Conservation (phyloP, 2,888 invertebrate species). For the Calliphora vomitoria region DNA sequence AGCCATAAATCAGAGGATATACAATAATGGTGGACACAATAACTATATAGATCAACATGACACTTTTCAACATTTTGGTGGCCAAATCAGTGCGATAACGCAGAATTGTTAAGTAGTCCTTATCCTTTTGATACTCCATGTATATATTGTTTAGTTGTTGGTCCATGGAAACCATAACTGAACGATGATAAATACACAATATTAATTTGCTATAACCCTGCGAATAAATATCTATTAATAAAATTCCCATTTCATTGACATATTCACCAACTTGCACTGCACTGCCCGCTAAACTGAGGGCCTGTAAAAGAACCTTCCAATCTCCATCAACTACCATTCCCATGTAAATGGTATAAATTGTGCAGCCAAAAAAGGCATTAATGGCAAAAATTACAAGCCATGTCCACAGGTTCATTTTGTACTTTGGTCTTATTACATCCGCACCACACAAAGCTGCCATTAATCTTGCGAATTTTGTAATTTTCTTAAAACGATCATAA, state of each 20-base stretch:
- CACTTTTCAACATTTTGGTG: slow-evolving; percentile 68
- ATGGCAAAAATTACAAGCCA: slow-evolving; percentile 70
- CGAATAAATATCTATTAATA: neutral
- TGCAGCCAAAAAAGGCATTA: slow-evolving; percentile 72
- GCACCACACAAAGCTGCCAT: slow-evolving; percentile 73
- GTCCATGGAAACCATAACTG: slow-evolving; percentile 61
- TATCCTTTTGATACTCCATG: slow-evolving; percentile 73
- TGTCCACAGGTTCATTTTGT: slow-evolving; percentile 74
- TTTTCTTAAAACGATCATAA: slow-evolving; percentile 25
- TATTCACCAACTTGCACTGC: slow-evolving; percentile 72
- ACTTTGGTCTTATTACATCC: slow-evolving; percentile 73
- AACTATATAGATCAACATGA: slow-evolving; percentile 64
- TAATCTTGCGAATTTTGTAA: neutral
- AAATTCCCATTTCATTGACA: neutral
- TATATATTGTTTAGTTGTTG: slow-evolving; percentile 75
- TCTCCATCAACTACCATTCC: slow-evolving; percentile 75
- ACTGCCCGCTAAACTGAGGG: slow-evolving; percentile 74
- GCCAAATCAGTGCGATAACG: slow-evolving; percentile 64
- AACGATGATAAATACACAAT: neutral
- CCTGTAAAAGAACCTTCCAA: slow-evolving; percentile 76
- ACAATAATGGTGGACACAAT: slow-evolving; percentile 23
- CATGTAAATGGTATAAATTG: slow-evolving; percentile 77
- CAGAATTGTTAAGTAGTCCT: slow-evolving; percentile 73
- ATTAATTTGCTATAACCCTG: slow-evolving; percentile 41
- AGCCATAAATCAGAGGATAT: slow-evolving; percentile 67